phyloP scores from a whole-genome alignment of 1,140 invertebrate species.

The Battus philenor region DNA sequence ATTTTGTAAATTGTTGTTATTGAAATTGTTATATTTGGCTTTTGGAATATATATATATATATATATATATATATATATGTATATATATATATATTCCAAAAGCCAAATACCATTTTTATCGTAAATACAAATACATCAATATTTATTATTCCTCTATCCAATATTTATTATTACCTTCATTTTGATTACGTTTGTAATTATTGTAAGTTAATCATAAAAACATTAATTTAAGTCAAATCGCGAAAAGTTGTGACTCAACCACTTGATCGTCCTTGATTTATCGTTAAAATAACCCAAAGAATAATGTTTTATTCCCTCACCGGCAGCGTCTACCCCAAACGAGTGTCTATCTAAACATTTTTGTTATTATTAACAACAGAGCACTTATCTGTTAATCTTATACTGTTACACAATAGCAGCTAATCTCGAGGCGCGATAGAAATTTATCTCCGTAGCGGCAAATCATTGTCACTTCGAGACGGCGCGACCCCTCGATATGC shows the following conservation, averaged over 20 bases:
- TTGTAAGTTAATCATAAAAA: too few relatives aligned
- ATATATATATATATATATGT: too few relatives aligned
- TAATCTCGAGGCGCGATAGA: constrained; percentile 70
- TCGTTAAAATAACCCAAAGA: constrained; percentile 37
- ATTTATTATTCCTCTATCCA: too few relatives aligned
- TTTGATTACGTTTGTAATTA: too few relatives aligned
- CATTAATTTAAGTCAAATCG: background rate
- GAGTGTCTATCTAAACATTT: constrained; percentile 54
- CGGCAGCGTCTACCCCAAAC: constrained; percentile 37
- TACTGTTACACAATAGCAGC: constrained; percentile 61
- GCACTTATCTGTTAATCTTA: constrained; percentile 75
- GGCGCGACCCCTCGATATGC: constrained; percentile 28
- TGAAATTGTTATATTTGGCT: too few relatives aligned
- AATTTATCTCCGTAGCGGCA: constrained; percentile 60
- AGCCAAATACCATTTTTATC: too few relatives aligned
- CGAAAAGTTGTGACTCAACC: constrained; percentile 1
- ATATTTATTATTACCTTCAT: too few relatives aligned
- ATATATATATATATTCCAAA: too few relatives aligned
- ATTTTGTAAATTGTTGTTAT: too few relatives aligned
- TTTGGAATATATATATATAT: too few relatives aligned
- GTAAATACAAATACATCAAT: too few relatives aligned
- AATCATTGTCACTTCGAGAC: constrained; percentile 53
- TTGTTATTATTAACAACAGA: constrained; percentile 68
- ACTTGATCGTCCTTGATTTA: constrained; percentile 10
- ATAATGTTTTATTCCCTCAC: constrained; percentile 42